Conservation (phyloP, 2,113 vertebrate genomes). For the Uria lomvia region DNA sequence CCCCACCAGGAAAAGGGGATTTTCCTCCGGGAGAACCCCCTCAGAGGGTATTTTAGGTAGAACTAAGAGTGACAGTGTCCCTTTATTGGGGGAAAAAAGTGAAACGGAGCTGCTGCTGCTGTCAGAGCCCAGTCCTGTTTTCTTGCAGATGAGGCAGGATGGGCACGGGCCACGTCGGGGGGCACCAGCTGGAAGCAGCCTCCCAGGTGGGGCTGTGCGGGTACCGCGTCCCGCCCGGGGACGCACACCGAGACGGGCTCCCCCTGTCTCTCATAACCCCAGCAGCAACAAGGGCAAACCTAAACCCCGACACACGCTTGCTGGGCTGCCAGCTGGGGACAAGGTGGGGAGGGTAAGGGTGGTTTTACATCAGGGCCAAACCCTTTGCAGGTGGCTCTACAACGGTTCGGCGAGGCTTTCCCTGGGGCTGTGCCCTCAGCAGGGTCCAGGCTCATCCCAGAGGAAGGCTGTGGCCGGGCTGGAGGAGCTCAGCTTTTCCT, state of each 20-base stretch:
- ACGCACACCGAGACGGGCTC: rapidly evolving
- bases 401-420: not conserved
- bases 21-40: not conserved
- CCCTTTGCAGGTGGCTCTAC: not conserved
- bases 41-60: not conserved
- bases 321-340: not conserved
- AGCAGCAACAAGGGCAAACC: not conserved
- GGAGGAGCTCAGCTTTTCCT: not conserved
- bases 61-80: not conserved
- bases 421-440: not conserved
- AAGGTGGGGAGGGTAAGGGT: not conserved
- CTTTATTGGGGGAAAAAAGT: not conserved
- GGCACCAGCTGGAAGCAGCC: not conserved
- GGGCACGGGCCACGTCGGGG: rapidly evolving
- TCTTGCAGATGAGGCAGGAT: not conserved
- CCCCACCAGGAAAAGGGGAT: not conserved
- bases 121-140: not conserved
- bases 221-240: not conserved
- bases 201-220: not conserved
- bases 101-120: not conserved
- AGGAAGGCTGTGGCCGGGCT: not conserved
- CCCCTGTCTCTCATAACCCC: not conserved
- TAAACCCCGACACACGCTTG: not conserved
- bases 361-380: not conserved
- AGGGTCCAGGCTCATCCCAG: not conserved